Evolutionary conservation across 2,113 vertebrate species (phyloP), one percentile per base, ranked within the genome.

Genomic region (Dascyllus trimaculatus): DNA sequence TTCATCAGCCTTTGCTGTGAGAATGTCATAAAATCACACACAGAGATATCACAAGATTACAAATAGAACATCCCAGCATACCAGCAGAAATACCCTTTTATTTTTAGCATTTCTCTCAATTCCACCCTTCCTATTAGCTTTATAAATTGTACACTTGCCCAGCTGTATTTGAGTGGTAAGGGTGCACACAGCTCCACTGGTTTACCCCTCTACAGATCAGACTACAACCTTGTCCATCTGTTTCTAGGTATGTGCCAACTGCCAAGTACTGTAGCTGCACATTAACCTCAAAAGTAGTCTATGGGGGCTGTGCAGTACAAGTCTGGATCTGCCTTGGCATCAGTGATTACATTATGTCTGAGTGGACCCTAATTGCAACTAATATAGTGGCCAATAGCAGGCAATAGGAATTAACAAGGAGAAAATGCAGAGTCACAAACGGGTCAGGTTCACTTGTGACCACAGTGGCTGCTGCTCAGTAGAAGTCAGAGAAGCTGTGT

Each of bases 181-280:
- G 25, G 43, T 46, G 11, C 22, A 75, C 26, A 76, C 64, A 59
- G 26, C 66, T 73, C 52, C 10, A 24, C 32, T 67, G 19, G 65
- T 62, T 57, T 21, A n/a, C 22, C 2, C 5, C 46, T 26, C 46
- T 19, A 38, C 53, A 68, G 46, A 60, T 84, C 56, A 83, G 45
- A 60, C 54, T 18, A 15, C 49, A 49, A 48, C 24, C 51, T 74
- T 24, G 64, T 40, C 79, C 72, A 54, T 89, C 72, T 75, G 65
- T 54, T 75, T 69, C 51, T 49, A 72, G 18, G 18, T 69, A 38
- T 71, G 51, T 58, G 59, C 71, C 78, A 79, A 68, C 75, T 78
- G 67, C 64, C 62, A 60, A 72, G 43, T 35, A 35, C 32, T 35
- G 32, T 52, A 75, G 74, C 79, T 82, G 67, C 68, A 70, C 69